Evolutionary conservation across 2,888 invertebrate genomes (phyloP), one percentile per base, ranked within the genome.

Genomic region (Operophtera brumata): DNA sequence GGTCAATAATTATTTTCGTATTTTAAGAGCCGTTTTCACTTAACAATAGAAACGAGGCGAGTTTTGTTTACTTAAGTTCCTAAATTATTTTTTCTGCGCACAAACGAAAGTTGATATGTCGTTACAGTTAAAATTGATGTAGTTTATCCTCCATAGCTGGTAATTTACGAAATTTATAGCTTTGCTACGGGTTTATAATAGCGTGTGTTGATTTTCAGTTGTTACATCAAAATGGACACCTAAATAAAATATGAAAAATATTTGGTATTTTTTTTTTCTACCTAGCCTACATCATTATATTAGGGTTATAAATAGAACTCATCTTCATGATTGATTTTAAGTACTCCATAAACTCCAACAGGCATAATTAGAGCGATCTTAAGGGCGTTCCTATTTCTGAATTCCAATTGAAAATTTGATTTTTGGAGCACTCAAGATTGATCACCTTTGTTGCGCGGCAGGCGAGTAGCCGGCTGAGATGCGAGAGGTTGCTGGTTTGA

Each of bases 131-230:
- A 61, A 62, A 59, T 65, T 65, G 53, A 64, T 67, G 71, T 71
- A 69, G 54, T 65, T 64, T 67, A 73, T 70, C 65, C 64, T 76
- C 74, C 69, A 79, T 80, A 80, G 77, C 74, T 66, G 73, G 69
- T 82, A 80, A 76, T 76, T 39, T 69, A 73, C 61, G 69, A 75
- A 67, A 73, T 67, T 71, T 75, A 79, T 87, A 87, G 88, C 87
- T 87, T 89, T 87, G 87, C 87, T 89, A 88, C 85, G 77, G 82
- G 77, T 84, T 82, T 81, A 70, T 82, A 81, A 80, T 80, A 84
- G 84, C 78, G 80, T 78, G 80, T 84, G 77, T 81, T 78, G 62
- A 77, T 79, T 83, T 86, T 84, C 79, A 73, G 82, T 87, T 86
- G 82, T 86, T 79, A 82, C 77, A 78, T 80, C 71, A 77, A 82